Conservation (phyloP, 2,888 invertebrate species). For the Sesia apiformis region DNA sequence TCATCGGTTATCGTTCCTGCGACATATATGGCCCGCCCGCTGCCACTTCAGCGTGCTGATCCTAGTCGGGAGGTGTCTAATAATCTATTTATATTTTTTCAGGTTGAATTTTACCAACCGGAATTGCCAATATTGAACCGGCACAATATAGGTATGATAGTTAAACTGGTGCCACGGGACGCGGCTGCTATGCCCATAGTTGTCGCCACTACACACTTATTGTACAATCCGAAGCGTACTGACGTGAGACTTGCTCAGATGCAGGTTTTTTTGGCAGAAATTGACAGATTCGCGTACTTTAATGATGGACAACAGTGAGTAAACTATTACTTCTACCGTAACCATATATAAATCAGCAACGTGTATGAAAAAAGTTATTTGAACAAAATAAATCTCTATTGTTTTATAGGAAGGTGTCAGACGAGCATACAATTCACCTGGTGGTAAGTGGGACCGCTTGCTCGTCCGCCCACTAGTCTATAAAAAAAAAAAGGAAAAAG, state of each 20-base stretch:
- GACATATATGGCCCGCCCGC: too few relatives aligned
- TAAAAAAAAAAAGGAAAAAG: too few relatives aligned
- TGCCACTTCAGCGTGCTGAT: too few relatives aligned
- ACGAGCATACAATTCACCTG: too few relatives aligned
- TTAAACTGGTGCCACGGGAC: conserved; percentile 77
- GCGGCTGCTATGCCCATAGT: conserved; percentile 74
- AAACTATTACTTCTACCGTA: not conserved
- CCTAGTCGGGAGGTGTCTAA: too few relatives aligned
- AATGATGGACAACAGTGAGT: conserved; percentile 34
- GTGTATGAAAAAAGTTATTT: too few relatives aligned
- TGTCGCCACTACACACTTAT: conserved; percentile 94
- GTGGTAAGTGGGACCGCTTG: too few relatives aligned
- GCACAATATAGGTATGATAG: conserved; percentile 90
- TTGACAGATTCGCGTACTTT: conserved; percentile 83
- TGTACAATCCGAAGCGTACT: conserved; percentile 92
- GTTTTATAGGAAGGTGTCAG: too few relatives aligned
- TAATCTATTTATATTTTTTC: conserved; percentile 17
- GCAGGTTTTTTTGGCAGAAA: conserved; percentile 86
- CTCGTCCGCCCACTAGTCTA: too few relatives aligned
- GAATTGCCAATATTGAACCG: conserved; percentile 81
- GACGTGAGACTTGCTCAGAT: conserved; percentile 94
- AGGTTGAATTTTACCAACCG: conserved; percentile 79
- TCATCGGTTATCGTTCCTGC: too few relatives aligned
- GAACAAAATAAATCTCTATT: too few relatives aligned
- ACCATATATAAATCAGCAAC: too few relatives aligned